A percentile compares a stretch with the other conserved stretches of the same genome.
phyloP scores from a whole-genome alignment of 92 coral and sea anemone genomes.

The Phenganax subtilis region DNA sequence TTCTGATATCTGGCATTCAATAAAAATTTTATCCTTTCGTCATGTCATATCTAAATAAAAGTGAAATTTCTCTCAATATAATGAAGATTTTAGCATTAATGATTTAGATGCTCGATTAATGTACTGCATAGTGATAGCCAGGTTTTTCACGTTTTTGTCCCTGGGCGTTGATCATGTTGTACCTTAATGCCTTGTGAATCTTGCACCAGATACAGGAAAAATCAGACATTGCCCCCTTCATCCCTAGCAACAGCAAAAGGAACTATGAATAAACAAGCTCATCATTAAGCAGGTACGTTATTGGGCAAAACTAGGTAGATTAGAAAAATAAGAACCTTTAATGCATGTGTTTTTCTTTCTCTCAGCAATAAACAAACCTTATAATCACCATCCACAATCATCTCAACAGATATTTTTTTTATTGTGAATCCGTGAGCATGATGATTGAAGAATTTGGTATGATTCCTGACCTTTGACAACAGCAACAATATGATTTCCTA shows the following conservation, averaged over 20 bases:
- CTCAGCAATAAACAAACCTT: background rate
- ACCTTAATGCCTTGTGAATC: conserved; percentile 4
- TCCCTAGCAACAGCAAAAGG: conserved; percentile 13
- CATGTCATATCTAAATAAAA: conserved; percentile 1
- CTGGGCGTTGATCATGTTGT: background rate
- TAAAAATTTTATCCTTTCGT: background rate
- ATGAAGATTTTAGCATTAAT: background rate
- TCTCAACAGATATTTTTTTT: conserved; percentile 8
- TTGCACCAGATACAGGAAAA: conserved; percentile 19
- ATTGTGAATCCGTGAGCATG: background rate
- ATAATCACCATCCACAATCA: conserved; percentile 7
- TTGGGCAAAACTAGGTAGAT: background rate
- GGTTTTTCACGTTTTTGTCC: background rate
- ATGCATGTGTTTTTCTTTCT: background rate
- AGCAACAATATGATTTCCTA: conserved; percentile 15
- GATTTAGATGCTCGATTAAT: background rate
- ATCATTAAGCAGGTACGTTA: background rate
- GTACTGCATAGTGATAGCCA: background rate
- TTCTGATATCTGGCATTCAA: background rate
- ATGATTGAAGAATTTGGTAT: conserved; percentile 10
- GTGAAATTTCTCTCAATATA: background rate
- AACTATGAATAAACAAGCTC: background rate
- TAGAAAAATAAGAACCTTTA: background rate
- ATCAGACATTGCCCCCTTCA: background rate
- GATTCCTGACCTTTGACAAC: conserved; percentile 11